These are phyloP conservation scores for Trissoscelio sp. DNA, from an alignment of 2,888 invertebrate genomes.

Conservation along the genomic window DNA sequence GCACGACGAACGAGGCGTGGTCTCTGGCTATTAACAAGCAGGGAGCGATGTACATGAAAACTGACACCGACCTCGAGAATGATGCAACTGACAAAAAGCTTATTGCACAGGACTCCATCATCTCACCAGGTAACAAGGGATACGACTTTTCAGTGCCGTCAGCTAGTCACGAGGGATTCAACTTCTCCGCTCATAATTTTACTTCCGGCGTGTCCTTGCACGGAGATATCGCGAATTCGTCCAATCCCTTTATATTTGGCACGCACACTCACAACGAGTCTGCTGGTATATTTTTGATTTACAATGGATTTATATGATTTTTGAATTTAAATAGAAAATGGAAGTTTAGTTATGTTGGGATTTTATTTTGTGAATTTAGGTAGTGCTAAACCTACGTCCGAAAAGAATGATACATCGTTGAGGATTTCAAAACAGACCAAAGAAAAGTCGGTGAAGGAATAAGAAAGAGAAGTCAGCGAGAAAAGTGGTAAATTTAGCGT, in stretches of 20 bases:
- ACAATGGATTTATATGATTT: no score
- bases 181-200: conserved; percentile 77
- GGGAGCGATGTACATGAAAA: conserved; percentile 87
- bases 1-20: conserved; percentile 89
- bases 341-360: no score
- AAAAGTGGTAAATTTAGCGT: conserved; percentile 84
- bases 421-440: conserved; percentile 79
- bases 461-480: conserved; percentile 75
- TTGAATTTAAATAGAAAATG: no score
- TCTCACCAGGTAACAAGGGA: conserved; percentile 83
- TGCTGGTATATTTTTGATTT: conserved; percentile 73
- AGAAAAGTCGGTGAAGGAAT: conserved; percentile 77
- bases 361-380: conserved; percentile 67
- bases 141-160: conserved; percentile 85
- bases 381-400: conserved; percentile 74
- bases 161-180: conserved; percentile 76
- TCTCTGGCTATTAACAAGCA: conserved; percentile 87
- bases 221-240: conserved; percentile 75
- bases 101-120: conserved; percentile 73
- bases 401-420: conserved; percentile 78
- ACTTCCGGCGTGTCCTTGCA: conserved; percentile 73
- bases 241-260: conserved; percentile 83
- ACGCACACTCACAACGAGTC: conserved; percentile 79
- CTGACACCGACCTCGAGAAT: conserved; percentile 84
- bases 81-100: conserved; percentile 75